phyloP scores from a whole-genome alignment of 2,797 vertebrate genomes.

The Hipposideros larvatus region DNA sequence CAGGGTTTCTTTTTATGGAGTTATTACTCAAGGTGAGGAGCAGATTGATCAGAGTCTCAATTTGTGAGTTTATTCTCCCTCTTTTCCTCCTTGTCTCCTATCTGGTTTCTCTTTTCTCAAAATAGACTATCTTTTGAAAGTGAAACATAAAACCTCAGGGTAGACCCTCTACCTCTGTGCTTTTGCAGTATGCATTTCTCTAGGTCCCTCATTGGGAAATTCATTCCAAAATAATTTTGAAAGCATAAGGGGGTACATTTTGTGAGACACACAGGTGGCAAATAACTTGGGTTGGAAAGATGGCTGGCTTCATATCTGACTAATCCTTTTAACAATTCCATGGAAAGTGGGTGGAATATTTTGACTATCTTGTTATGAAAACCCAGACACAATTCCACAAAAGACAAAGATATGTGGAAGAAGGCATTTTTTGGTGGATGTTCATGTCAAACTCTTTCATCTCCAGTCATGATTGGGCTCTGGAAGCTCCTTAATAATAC shows the following conservation, averaged over 20 bases:
- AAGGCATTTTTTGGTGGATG: conserved; percentile 51
- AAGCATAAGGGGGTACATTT: not conserved
- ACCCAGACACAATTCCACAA: conserved; percentile 21
- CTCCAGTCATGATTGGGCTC: not conserved
- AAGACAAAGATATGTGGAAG: conserved; percentile 17
- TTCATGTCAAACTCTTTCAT: conserved; percentile 18
- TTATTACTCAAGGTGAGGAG: not conserved
- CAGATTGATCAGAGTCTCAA: not conserved
- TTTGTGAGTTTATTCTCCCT: conserved; percentile 22
- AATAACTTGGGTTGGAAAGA: conserved; percentile 28
- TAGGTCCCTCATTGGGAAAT: not conserved
- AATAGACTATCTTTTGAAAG: not conserved
- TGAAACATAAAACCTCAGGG: not conserved
- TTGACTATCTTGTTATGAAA: conserved; percentile 65
- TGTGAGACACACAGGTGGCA: not conserved
- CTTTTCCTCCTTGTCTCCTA: not conserved
- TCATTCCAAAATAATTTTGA: not conserved
- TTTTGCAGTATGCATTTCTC: not conserved
- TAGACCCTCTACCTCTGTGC: not conserved
- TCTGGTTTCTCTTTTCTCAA: not conserved
- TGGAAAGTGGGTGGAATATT: conserved; percentile 54
- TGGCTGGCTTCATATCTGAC: conserved; percentile 51
- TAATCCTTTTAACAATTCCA: conserved; percentile 54
- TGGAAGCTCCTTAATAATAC: conserved; percentile 33
- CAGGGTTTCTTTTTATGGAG: conserved; percentile 10